These are phyloP conservation scores for Thryonomys swinderianus DNA, from an alignment of 2,113 vertebrate species.

Conservation along the genomic window DNA sequence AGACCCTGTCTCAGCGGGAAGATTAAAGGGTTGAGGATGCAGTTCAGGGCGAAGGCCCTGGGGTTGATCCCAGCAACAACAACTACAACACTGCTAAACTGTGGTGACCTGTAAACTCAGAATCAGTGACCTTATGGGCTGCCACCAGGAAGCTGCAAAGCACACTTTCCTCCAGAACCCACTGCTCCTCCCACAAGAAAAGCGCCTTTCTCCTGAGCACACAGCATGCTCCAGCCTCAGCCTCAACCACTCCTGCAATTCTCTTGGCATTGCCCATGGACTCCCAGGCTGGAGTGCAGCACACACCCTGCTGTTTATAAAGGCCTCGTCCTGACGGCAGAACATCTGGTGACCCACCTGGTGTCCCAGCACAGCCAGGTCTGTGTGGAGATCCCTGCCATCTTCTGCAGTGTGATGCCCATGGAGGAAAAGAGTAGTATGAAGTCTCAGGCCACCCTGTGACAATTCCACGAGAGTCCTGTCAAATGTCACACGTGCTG, in stretches of 20 bases:
- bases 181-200: background rate
- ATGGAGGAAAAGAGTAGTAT: fast-evolving
- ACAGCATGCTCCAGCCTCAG: background rate
- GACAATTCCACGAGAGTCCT: background rate
- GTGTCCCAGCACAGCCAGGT: background rate
- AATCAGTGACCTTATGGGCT: background rate
- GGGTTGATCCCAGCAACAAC: background rate
- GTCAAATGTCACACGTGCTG: no score
- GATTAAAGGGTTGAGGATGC: background rate
- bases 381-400: fast-evolving
- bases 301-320: background rate
- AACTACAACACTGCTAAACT: background rate
- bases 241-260: background rate
- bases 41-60: background rate
- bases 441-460: fast-evolving
- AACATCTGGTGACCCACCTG: fast-evolving
- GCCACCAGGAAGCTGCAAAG: background rate
- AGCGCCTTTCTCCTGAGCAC: fast-evolving
- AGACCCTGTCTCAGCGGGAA: background rate
- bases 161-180: background rate
- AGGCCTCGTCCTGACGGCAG: fast-evolving
- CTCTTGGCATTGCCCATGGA: background rate
- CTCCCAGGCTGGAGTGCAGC: background rate
- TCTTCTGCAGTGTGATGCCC: background rate
- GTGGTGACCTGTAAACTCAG: background rate